Conservation (phyloP, 2,797 vertebrate species). For the Hydrophis major region DNA sequence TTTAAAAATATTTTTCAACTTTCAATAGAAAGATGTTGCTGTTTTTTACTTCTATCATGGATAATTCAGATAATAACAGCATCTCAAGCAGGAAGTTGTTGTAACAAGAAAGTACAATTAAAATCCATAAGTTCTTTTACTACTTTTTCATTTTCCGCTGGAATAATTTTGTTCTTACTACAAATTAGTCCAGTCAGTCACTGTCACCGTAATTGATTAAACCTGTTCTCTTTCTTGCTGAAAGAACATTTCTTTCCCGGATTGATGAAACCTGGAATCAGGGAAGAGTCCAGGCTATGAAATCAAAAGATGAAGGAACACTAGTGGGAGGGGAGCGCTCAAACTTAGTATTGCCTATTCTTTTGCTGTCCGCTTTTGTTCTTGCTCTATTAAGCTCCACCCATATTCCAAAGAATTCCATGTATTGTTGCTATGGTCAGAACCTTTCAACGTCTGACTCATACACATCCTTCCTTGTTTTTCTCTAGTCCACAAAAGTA, state of each 20-base stretch:
- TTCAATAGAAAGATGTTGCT: too few species aligned
- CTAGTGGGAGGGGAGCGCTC: not conserved
- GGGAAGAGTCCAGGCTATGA: too few species aligned
- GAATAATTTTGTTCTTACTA: too few species aligned
- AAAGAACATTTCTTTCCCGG: too few species aligned
- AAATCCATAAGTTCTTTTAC: too few species aligned
- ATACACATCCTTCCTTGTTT: not conserved
- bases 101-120: too few species aligned
- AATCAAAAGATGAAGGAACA: too few species aligned
- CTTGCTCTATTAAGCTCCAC: not conserved
- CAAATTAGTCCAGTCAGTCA: too few species aligned
- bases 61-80: not conserved
- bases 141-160: too few species aligned
- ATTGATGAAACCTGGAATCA: too few species aligned
- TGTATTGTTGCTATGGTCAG: not conserved
- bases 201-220: too few species aligned
- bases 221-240: too few species aligned
- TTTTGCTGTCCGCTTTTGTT: not conserved
- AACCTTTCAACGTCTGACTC: not conserved
- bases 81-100: not conserved
- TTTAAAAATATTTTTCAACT: not conserved
- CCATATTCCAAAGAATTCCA: slow-evolving; percentile 10
- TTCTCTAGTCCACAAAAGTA: not conserved
- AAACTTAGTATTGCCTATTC: not conserved
- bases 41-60: not conserved